Base-by-base conservation (phyloP, 92 coral and sea anemone genomes). In the Pocillopora meandrina region DNA sequence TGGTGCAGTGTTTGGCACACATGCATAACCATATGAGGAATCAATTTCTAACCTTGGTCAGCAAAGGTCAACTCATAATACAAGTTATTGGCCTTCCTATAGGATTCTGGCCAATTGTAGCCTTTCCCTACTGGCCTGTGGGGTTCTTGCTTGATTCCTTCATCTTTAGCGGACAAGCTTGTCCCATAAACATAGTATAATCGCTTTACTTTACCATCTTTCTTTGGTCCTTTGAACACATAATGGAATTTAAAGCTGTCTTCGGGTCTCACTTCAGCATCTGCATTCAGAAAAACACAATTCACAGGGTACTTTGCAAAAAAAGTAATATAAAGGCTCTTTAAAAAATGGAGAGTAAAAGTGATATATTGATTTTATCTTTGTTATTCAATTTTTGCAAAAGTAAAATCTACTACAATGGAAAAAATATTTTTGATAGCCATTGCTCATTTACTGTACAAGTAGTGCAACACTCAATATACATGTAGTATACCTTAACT, bases 51-150 rank as follows among this genome's bases (percentile, higher is more conserved):
- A 93, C 98, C 98, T 92, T 93, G 97, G 26, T 94, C 99, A 74
- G 88, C 87, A 80, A 96, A 96, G 57, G 91, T 79, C 80, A 96
- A 85, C 80, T 96, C 99, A 80, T 96, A 96, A 75, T 96, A 96
- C 18, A 96, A 88, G 78, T 94, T 96, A 57, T 96, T 94, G 23
- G 99, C 99, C 72, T 96, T 94, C 72, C 99, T 84, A 82, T 94
- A 96, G 0, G 99, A 96, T 76, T 96, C 99, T 77, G 99, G 99
- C 99, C 99, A 96, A 91, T 91, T 91, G 71, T 94, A 96, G 47
- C 99, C 99, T 79, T 89, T 90, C 18, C 99, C 99, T 75, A 89
- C 95, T 5, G 99, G 99, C 75, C 92, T 83, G 75, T 96, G 94
- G 13, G 94, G 93, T 71, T 95, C 89, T n/a, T 96, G 99, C 56